These are phyloP conservation scores for Antheraea mylitta DNA, from an alignment of 1,140 invertebrate genomes.

Conservation along the genomic window DNA sequence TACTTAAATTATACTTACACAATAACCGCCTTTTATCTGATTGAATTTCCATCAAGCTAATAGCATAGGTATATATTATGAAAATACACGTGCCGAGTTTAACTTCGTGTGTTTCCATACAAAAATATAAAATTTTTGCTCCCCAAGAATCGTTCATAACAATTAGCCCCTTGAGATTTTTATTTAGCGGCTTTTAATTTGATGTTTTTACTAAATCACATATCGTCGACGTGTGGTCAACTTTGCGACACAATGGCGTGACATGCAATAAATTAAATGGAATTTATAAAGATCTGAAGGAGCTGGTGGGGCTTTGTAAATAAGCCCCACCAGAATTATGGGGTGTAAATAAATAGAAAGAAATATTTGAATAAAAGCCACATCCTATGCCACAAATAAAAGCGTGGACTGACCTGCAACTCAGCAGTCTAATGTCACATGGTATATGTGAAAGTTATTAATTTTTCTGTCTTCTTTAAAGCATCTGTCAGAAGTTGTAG, in stretches of 20 bases:
- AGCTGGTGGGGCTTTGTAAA: too few relatives aligned
- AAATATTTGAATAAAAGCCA: too few relatives aligned
- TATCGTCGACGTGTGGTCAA: neutral
- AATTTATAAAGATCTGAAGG: neutral
- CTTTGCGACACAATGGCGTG: neutral
- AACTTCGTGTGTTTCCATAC: constrained; percentile 25
- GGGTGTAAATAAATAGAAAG: too few relatives aligned
- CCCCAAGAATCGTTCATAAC: constrained; percentile 32
- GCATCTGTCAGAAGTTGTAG: too few relatives aligned
- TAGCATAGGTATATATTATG: neutral
- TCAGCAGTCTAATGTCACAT: too few relatives aligned
- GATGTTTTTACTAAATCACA: constrained; percentile 16
- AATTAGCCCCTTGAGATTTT: constrained; percentile 44
- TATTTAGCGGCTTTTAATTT: constrained; percentile 25
- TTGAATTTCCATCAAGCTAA: neutral
- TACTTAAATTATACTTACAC: too few relatives aligned
- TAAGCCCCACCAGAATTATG: too few relatives aligned
- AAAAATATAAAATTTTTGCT: constrained; percentile 30
- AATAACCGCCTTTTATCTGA: too few relatives aligned
- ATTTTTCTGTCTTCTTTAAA: too few relatives aligned
- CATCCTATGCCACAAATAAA: too few relatives aligned
- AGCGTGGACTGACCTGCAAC: too few relatives aligned
- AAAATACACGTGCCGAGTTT: neutral
- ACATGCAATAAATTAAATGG: neutral
- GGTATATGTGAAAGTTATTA: too few relatives aligned